Evolutionary conservation across 2,888 invertebrate species (phyloP).

Genomic region (Deilephila porcellus): DNA sequence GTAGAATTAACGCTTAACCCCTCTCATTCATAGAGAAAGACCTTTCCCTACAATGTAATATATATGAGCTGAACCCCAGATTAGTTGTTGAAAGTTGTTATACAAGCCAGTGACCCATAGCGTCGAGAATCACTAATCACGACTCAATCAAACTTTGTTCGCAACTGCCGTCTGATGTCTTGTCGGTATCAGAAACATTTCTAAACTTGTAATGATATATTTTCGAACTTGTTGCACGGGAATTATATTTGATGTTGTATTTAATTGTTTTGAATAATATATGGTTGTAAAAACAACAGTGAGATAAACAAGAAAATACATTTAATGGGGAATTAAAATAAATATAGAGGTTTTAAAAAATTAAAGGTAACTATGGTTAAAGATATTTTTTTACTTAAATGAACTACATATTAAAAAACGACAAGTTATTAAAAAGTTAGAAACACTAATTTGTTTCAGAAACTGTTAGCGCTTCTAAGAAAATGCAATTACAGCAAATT

Average conservation of each 20-base stretch:
- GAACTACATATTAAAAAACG: not conserved
- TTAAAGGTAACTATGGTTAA: no score
- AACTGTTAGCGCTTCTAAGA: not conserved
- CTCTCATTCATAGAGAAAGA: no score
- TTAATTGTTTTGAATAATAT: no score
- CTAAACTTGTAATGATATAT: not conserved
- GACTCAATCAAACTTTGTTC: conserved; percentile 45
- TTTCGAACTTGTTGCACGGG: no score
- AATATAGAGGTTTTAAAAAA: no score
- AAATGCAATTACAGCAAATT: conserved; percentile 27
- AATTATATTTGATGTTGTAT: no score
- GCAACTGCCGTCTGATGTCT: conserved; percentile 34
- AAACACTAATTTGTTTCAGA: conserved; percentile 22
- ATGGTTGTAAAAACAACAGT: no score
- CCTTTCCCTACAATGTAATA: no score
- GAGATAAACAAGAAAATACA: no score
- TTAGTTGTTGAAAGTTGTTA: conserved; percentile 2
- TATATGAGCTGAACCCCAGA: not conserved
- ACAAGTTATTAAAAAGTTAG: conserved; percentile 2
- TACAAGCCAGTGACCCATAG: not conserved
- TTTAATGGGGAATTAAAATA: no score
- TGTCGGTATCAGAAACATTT: not conserved
- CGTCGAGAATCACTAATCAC: conserved; percentile 34
- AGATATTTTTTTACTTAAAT: no score
- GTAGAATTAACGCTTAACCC: no score